phyloP scores from a whole-genome alignment of 2,888 invertebrate genomes.

The Ochlodes sylvanus region DNA sequence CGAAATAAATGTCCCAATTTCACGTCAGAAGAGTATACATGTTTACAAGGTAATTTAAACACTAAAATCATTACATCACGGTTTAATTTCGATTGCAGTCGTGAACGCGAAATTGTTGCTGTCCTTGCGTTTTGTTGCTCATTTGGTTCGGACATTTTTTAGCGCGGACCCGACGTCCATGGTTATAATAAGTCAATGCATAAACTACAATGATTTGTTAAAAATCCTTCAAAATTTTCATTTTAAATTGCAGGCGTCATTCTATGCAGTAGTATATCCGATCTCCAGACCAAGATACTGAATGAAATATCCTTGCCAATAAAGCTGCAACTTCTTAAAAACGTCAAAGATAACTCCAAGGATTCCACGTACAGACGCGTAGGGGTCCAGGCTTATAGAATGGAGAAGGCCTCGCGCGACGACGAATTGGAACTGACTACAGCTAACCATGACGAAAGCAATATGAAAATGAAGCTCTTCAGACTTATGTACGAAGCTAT shows the following conservation, averaged over 20 bases:
- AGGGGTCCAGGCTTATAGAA: conserved; percentile 40
- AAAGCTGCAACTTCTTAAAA: conserved; percentile 43
- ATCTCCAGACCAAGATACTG: conserved; percentile 42
- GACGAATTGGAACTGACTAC: neutral
- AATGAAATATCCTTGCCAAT: conserved; percentile 49
- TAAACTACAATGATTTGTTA: no score
- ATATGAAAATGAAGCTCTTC: conserved; percentile 68
- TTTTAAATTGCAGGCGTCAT: neutral
- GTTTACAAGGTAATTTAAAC: no score
- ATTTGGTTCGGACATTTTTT: no score
- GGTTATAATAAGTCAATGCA: no score
- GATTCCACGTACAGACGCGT: conserved; percentile 38
- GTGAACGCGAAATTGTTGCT: no score
- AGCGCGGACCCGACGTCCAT: no score
- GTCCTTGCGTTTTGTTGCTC: no score
- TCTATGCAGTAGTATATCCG: neutral
- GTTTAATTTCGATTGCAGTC: no score
- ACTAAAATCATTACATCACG: no score
- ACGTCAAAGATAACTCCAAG: conserved; percentile 6
- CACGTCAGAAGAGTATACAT: no score
- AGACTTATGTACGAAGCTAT: conserved; percentile 71
- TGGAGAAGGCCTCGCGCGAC: conserved; percentile 10
- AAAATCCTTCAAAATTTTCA: no score
- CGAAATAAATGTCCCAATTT: no score
- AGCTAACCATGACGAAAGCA: conserved; percentile 52